Evolutionary conservation across 2,888 invertebrate genomes (phyloP), one percentile per base, ranked within the genome.

Genomic region (Lasioglossum lativentre): DNA sequence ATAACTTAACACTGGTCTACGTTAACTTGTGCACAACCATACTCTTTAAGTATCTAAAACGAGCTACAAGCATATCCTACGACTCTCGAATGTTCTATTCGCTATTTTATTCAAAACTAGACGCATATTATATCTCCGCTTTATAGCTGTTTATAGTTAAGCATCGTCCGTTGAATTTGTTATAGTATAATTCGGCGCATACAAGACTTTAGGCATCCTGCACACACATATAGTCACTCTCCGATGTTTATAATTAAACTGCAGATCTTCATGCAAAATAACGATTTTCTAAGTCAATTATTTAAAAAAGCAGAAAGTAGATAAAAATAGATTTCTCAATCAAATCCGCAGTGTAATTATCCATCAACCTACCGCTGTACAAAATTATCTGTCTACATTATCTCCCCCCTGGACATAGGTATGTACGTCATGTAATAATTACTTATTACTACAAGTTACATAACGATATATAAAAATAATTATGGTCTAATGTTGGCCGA

Each of bases 401-500:
- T 82, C 59, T 59, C 52, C 8, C 56, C 14, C 6, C 40, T 47
- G 23, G 47, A 27, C 47, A 79, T 34, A 59, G 59, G 12, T 56
- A 52, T 42, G 42, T 52, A 34, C n/a, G 47, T 76, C 27, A 10
- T 59, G 19, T 42, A 52, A 52, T 45, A 74, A 80, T 83, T 45
- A 75, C 68, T 70, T 75, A 66, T 70, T 79, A 83, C 71, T 66
- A 71, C 19, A 63, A 77, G 70, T 77, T 75, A 34, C 52, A 34
- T 71, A 34, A 78, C 66, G 27, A 81, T 72, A 78, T 86, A 87
- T 45, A 86, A 87, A 86, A 88, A 82, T 86, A 86, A 84, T 73
- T 82, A 82, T 42, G 72, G 56, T 76, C 66, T 75, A 47, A 47
- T 45, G 45, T 83, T 23, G 59, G 81, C 38, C 45, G 71, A 78